Conservation (phyloP, 2,888 invertebrate genomes). For the Aphidoletes aphidimyza region DNA sequence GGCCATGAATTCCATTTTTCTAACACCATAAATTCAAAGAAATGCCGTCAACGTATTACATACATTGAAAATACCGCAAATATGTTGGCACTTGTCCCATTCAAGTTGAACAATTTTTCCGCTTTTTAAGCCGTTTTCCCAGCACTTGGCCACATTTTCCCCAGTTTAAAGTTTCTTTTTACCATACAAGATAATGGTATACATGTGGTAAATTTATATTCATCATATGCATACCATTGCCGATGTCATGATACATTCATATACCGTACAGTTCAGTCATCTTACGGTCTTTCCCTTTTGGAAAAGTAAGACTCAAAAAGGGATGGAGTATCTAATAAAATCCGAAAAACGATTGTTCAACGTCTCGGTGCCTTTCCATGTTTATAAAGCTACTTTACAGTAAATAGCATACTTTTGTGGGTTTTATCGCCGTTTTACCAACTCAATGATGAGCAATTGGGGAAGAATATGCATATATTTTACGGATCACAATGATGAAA, state of each 20-base stretch:
- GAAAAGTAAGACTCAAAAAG: not conserved
- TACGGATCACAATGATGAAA: not conserved
- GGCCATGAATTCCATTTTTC: not conserved
- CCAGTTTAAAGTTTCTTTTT: not conserved
- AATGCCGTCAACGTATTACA: not conserved
- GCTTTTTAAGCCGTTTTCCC: not conserved
- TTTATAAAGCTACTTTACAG: constrained; percentile 32
- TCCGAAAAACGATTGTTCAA: constrained; percentile 34
- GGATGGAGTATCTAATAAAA: constrained; percentile 28
- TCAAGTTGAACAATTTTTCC: constrained; percentile 19
- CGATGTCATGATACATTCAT: constrained; percentile 32
- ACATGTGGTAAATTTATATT: constrained; percentile 21
- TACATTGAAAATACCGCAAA: constrained; percentile 14
- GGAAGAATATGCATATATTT: constrained; percentile 21
- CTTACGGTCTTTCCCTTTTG: not conserved
- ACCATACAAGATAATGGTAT: not conserved
- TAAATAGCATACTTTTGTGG: constrained; percentile 49
- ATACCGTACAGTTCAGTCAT: too few species aligned
- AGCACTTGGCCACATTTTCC: not conserved
- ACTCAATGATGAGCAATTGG: not conserved
- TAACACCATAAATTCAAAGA: not conserved
- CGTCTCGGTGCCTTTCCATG: not conserved
- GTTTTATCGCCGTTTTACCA: not conserved
- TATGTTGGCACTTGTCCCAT: constrained; percentile 39
- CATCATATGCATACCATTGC: constrained; percentile 40